These are phyloP conservation scores for Altica lythri DNA, from an alignment of 2,888 invertebrate genomes.

Conservation along the genomic window DNA sequence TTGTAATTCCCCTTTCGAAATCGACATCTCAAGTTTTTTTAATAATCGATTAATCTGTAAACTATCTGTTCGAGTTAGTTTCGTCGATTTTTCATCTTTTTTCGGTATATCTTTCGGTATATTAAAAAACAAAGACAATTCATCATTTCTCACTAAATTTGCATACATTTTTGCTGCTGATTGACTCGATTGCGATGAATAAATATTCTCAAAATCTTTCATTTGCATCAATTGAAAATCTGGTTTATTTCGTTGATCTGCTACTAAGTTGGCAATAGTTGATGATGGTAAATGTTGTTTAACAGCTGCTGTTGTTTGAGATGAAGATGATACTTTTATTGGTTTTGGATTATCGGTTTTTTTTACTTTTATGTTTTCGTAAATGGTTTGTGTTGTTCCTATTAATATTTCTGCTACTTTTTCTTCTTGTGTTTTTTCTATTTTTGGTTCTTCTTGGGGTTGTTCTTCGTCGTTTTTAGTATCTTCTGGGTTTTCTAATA, in stretches of 20 bases:
- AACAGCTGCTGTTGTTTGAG: conserved; percentile 62
- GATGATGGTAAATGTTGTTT: conserved; percentile 51
- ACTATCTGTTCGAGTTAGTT: conserved; percentile 59
- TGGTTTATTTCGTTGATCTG: conserved; percentile 36
- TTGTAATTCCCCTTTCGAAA: conserved; percentile 75
- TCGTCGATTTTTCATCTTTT: conserved; percentile 39
- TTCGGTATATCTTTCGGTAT: conserved; percentile 49
- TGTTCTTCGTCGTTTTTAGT: conserved; percentile 34
- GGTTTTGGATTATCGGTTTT: conserved; percentile 52
- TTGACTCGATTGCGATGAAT: conserved; percentile 52
- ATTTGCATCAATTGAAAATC: conserved; percentile 61
- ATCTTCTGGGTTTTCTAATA: conserved; percentile 51
- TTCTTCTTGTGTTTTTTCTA: conserved; percentile 43
- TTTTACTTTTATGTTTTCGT: conserved; percentile 58
- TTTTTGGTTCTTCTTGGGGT: conserved; percentile 36
- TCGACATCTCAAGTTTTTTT: conserved; percentile 75
- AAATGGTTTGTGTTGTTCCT: conserved; percentile 54
- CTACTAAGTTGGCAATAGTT: conserved; percentile 36
- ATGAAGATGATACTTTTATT: conserved; percentile 63
- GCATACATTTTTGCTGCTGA: conserved; percentile 57
- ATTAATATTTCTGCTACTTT: conserved; percentile 53
- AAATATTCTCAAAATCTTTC: conserved; percentile 62
- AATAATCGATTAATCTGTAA: conserved; percentile 66
- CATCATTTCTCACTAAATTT: conserved; percentile 56
- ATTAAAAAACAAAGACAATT: conserved; percentile 54